Conservation (phyloP, 2,797 vertebrate species). For the Poeciliopsis presidionis region DNA sequence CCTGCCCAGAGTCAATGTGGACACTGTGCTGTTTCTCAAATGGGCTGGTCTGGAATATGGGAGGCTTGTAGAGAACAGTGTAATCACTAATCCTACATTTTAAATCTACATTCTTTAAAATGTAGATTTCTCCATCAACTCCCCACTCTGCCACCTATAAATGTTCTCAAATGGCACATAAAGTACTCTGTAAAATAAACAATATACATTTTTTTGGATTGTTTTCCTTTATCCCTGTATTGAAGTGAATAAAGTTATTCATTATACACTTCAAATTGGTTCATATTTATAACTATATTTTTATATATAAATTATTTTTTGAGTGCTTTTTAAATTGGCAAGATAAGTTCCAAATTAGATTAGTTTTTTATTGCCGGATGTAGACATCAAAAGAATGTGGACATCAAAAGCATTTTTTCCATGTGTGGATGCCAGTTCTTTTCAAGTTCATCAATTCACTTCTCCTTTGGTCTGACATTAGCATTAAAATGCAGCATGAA, state of each 20-base stretch:
- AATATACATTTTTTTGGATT: not conserved
- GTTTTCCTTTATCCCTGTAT: not conserved
- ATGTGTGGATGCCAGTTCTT: constrained; percentile 38
- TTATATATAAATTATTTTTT: not conserved
- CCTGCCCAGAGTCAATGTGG: too few relatives aligned
- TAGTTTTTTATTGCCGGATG: constrained; percentile 23
- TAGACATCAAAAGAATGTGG: constrained; percentile 52
- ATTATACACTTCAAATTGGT: not conserved
- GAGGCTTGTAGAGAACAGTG: too few relatives aligned
- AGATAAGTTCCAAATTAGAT: constrained; percentile 26
- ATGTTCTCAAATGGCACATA: not conserved
- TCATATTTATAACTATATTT: constrained; percentile 19
- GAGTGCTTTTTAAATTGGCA: constrained; percentile 22
- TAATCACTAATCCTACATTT: too few relatives aligned
- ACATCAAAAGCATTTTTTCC: constrained; percentile 46
- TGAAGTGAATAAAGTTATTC: not conserved
- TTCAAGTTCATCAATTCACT: constrained; percentile 50
- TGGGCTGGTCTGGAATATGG: too few relatives aligned
- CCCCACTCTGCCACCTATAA: too few relatives aligned
- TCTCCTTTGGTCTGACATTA: constrained; percentile 56
- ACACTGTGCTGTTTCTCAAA: too few relatives aligned
- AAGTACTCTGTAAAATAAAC: not conserved
- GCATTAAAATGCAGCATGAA: constrained; percentile 45
- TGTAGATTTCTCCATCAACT: too few relatives aligned
- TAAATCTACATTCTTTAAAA: too few relatives aligned